Conservation (phyloP, 2,113 vertebrate species). For the Eptesicus fuscus region DNA sequence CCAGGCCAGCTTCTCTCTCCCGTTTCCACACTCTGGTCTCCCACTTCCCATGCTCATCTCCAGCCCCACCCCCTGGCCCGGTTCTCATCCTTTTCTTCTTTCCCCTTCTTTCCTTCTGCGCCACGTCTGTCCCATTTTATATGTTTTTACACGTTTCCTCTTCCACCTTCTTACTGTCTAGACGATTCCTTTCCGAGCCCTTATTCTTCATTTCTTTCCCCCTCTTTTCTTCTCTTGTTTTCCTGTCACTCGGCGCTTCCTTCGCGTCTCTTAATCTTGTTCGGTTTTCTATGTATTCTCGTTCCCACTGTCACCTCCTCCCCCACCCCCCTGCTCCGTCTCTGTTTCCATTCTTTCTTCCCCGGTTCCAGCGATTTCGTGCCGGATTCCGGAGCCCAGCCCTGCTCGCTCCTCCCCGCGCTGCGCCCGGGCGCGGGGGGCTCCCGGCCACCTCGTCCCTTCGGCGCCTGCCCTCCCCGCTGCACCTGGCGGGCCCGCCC, state of each 20-base stretch:
- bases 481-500: neutral
- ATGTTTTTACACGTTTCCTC: neutral
- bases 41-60: neutral
- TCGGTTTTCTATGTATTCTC: neutral
- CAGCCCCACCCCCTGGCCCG: neutral
- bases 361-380: neutral
- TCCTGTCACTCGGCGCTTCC: neutral
- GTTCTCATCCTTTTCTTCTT: neutral
- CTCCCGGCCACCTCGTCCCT: neutral
- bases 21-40: neutral
- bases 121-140: neutral
- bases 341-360: neutral
- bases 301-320: neutral
- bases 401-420: neutral
- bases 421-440: neutral
- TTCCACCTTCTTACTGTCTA: fast-evolving
- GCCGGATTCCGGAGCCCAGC: neutral
- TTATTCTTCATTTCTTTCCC: neutral
- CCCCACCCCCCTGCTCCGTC: neutral
- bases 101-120: neutral
- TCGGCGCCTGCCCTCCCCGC: neutral
- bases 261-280: fast-evolving
- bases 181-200: neutral
- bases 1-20: neutral
- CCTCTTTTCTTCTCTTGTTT: neutral